Conservation (phyloP, 2,113 vertebrate species). For the Macquaria australasica region DNA sequence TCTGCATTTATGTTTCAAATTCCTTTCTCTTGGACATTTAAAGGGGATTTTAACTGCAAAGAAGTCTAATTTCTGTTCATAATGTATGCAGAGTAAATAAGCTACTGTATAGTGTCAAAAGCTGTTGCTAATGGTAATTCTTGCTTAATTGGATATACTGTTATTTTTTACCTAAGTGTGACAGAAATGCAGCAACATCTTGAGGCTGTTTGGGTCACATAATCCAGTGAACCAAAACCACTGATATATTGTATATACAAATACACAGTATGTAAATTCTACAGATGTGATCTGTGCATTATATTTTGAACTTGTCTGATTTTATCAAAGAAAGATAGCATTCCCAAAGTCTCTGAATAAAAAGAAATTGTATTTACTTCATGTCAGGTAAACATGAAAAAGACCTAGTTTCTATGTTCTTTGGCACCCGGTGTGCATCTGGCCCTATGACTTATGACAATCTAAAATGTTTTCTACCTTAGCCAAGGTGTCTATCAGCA, state of each 20-base stretch:
- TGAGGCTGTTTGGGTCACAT: neutral
- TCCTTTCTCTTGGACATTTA: neutral
- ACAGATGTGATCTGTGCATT: neutral
- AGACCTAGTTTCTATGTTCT: neutral
- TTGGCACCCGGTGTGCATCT: neutral
- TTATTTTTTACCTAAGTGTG: neutral
- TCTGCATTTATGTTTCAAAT: neutral
- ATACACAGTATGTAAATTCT: neutral
- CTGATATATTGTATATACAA: neutral
- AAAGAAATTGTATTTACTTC: neutral
- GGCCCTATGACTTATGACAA: slow-evolving; percentile 36
- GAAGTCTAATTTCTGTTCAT: neutral
- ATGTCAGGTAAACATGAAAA: neutral
- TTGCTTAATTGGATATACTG: neutral
- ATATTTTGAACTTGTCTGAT: neutral
- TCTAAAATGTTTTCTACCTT: slow-evolving; percentile 39
- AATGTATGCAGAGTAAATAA: neutral
- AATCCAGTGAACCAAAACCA: neutral
- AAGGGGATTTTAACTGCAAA: neutral
- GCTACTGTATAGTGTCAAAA: neutral
- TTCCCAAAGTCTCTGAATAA: neutral
- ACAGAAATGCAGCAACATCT: slow-evolving; percentile 12
- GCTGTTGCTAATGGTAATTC: neutral
- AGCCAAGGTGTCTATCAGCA: slow-evolving; percentile 58
- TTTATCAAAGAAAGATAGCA: neutral